Evolutionary conservation across 2,797 vertebrate species (phyloP).

Genomic region (Crocidura indochinensis): DNA sequence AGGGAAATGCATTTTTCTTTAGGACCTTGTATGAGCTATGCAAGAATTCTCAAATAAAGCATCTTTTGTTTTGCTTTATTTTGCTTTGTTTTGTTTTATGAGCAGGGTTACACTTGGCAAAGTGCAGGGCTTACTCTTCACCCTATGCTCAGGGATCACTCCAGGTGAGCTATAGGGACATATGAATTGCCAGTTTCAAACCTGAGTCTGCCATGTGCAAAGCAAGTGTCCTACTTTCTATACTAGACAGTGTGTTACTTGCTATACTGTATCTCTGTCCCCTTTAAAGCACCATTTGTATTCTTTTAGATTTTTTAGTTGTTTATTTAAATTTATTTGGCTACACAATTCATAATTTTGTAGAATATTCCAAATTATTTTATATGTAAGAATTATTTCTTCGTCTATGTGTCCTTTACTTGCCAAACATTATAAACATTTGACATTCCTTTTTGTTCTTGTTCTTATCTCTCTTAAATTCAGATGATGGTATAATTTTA

Average conservation of each 20-base stretch:
- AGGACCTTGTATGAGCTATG: no score
- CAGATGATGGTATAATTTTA: conserved; percentile 24
- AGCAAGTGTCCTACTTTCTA: no score
- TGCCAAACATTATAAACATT: background rate
- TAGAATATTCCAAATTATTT: background rate
- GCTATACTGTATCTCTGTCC: no score
- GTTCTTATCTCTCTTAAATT: background rate
- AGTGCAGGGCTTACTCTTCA: no score
- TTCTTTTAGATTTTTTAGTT: background rate
- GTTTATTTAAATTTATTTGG: background rate
- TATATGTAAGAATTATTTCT: conserved; percentile 23
- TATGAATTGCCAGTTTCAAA: no score
- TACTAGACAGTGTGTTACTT: no score
- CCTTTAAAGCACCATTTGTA: background rate
- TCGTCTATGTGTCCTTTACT: background rate
- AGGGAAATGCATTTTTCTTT: background rate
- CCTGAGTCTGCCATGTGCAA: no score
- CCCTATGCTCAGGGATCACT: no score
- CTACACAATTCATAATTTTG: background rate
- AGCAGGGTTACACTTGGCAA: no score
- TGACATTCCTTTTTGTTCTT: background rate
- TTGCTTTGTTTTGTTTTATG: no score
- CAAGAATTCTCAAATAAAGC: background rate
- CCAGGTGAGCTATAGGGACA: no score
- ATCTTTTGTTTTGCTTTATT: no score